A percentile compares a stretch with the other conserved stretches of the same genome.
Evolutionary conservation across 2,113 vertebrate species (phyloP).

Genomic region (Colius striatus): DNA sequence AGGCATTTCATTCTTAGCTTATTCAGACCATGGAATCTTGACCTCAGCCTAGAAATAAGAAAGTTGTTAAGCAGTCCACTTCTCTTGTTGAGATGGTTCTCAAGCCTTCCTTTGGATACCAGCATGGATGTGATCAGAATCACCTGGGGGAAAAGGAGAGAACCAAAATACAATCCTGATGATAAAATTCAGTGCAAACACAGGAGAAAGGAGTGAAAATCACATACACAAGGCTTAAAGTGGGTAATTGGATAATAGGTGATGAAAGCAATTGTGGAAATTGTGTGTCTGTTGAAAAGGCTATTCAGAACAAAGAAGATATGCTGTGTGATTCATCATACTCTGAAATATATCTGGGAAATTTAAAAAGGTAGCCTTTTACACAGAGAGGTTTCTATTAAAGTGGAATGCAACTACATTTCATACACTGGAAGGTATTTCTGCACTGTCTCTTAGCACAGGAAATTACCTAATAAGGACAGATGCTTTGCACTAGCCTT

Average conservation of each 20-base stretch:
- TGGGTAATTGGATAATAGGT: neutral
- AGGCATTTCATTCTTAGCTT: neutral
- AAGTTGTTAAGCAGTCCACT: neutral
- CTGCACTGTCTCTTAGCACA: neutral
- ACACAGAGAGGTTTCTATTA: neutral
- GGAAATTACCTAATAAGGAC: conserved; percentile 56
- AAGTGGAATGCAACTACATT: neutral
- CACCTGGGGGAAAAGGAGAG: neutral
- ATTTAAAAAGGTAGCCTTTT: neutral
- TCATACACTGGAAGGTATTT: neutral
- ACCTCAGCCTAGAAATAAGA: neutral
- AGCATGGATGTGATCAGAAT: neutral
- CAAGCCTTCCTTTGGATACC: neutral
- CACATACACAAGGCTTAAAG: neutral
- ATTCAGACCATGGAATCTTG: neutral
- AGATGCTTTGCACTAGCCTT: neutral
- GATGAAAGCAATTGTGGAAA: conserved; percentile 34
- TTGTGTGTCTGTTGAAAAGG: neutral
- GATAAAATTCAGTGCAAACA: conserved; percentile 15
- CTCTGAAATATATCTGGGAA: neutral
- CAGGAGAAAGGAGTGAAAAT: neutral
- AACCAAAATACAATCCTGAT: neutral
- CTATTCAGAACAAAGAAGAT: conserved; percentile 6
- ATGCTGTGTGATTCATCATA: neutral
- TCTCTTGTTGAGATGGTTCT: neutral